phyloP scores from a whole-genome alignment of 1,140 invertebrate species.

The Aphidius gifuensis region DNA sequence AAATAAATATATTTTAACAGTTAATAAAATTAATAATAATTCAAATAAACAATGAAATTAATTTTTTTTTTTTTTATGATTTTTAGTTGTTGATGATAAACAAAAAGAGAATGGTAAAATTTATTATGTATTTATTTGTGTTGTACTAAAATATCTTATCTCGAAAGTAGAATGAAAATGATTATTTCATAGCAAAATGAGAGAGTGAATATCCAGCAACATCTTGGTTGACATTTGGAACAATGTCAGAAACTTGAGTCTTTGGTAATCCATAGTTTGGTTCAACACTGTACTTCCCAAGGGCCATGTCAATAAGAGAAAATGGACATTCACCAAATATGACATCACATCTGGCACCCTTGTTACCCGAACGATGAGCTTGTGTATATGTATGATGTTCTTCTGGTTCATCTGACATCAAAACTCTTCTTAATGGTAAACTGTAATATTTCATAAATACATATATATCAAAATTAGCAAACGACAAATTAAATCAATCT shows the following conservation, averaged over 20 bases:
- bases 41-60: no score
- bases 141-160: no score
- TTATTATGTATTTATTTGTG: no score
- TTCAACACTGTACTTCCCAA: conserved; percentile 65
- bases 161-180: no score
- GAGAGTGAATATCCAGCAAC: conserved; percentile 14
- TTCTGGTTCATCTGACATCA: conserved; percentile 60
- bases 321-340: conserved; percentile 65
- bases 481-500: no score
- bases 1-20: no score
- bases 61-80: no score
- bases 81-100: no score
- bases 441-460: conserved; percentile 43
- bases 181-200: background rate
- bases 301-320: conserved; percentile 69
- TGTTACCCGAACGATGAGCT: conserved; percentile 59
- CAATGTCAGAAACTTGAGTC: conserved; percentile 13
- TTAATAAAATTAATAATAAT: no score
- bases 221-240: conserved; percentile 11
- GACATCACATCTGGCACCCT: conserved; percentile 56
- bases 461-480: background rate
- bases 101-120: no score
- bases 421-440: conserved; percentile 62
- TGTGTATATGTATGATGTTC: conserved; percentile 66
- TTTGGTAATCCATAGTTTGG: conserved; percentile 6